Evolutionary conservation across 2,797 vertebrate species (phyloP).

Genomic region (Ptychobarbus kaznakovi): DNA sequence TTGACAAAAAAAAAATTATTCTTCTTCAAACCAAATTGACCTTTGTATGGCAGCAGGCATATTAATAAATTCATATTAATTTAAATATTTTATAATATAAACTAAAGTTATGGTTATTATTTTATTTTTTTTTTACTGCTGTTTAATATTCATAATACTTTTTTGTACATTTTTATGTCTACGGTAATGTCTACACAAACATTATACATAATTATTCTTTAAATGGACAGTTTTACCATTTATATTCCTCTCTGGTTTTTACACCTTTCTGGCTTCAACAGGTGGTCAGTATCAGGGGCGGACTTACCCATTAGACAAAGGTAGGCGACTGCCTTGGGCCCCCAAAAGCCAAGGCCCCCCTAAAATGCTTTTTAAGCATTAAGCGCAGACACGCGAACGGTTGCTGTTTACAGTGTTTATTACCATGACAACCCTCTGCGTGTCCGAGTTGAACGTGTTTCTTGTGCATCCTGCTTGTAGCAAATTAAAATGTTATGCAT

Average conservation of each 20-base stretch:
- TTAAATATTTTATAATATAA: not conserved
- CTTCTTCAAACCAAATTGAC: not conserved
- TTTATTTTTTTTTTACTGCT: not conserved
- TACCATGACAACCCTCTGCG: too few species aligned
- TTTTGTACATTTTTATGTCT: not conserved
- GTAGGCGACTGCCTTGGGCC: too few species aligned
- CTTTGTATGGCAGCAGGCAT: not conserved
- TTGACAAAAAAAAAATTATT: too few species aligned
- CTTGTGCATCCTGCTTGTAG: too few species aligned
- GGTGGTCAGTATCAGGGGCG: not conserved
- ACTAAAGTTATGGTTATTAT: too few species aligned
- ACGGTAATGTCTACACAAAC: not conserved
- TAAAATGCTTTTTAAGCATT: too few species aligned
- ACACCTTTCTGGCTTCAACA: not conserved
- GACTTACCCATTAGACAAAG: too few species aligned
- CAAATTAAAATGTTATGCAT: too few species aligned
- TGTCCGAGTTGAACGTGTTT: too few species aligned
- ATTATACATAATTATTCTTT: not conserved
- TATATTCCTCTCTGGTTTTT: not conserved
- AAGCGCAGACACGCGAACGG: too few species aligned
- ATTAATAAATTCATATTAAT: not conserved
- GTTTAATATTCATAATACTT: not conserved
- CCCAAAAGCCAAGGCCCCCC: too few species aligned
- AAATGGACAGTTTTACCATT: not conserved
- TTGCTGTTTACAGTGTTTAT: too few species aligned